Evolutionary conservation across 2,888 invertebrate genomes (phyloP).

Genomic region (Meteorus colon): DNA sequence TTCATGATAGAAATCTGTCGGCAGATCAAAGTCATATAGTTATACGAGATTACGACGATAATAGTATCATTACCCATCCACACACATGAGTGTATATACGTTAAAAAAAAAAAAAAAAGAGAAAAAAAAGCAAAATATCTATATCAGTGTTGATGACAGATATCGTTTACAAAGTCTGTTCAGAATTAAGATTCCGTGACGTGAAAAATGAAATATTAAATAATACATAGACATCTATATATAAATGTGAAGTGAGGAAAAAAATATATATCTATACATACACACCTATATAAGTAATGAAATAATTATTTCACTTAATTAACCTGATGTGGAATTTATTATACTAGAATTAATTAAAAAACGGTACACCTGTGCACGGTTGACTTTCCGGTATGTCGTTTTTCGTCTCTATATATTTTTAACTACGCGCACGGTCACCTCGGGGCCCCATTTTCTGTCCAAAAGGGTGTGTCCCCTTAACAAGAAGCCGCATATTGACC

Average conservation of each 20-base stretch:
- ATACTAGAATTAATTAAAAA: conserved; percentile 66
- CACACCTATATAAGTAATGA: neutral
- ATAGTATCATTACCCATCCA: conserved; percentile 3
- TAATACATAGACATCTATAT: neutral
- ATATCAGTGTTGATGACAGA: conserved; percentile 16
- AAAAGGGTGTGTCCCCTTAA: conserved; percentile 28
- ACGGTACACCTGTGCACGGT: conserved; percentile 63
- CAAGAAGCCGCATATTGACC: conserved; percentile 14
- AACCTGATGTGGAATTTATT: conserved; percentile 62
- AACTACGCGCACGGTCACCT: conserved; percentile 8
- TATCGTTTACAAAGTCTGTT: conserved; percentile 4
- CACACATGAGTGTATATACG: neutral
- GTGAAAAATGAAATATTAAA: conserved; percentile 10
- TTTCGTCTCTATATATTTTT: conserved; percentile 18
- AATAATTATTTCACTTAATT: conserved; percentile 15
- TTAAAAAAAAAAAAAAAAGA: neutral
- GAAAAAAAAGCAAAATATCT: neutral
- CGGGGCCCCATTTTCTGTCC: conserved; percentile 38
- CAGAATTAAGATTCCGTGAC: conserved; percentile 5
- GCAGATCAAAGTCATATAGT: neutral
- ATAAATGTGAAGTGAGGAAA: neutral
- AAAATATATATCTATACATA: neutral
- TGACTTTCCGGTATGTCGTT: conserved; percentile 53
- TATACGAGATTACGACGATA: neutral
- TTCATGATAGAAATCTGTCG: neutral